phyloP scores from a whole-genome alignment of 2,113 vertebrate species.

The Eolophus roseicapilla region DNA sequence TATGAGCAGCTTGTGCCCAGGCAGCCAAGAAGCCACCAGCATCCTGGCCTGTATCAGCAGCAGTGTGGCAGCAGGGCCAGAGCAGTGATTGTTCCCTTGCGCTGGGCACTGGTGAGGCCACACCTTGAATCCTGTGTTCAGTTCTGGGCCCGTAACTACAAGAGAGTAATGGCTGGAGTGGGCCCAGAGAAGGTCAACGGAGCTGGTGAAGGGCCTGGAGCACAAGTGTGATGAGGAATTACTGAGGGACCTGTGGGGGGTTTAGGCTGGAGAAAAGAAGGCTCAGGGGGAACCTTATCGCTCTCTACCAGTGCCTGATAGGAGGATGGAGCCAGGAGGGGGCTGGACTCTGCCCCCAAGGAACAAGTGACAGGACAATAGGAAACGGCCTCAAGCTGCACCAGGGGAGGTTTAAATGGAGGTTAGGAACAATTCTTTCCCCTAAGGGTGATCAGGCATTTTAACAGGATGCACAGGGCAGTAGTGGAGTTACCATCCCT shows the following conservation, averaged over 20 bases:
- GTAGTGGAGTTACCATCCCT: not conserved
- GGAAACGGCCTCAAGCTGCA: not conserved
- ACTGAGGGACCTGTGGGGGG: not conserved
- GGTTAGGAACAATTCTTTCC: not conserved
- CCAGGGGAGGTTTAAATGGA: not conserved
- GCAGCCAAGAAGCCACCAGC: not conserved
- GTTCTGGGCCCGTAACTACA: not conserved
- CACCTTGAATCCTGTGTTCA: not conserved
- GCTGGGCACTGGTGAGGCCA: not conserved
- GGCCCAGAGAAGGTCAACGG: not conserved
- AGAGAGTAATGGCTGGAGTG: not conserved
- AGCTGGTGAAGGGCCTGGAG: not conserved
- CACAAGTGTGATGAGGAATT: not conserved
- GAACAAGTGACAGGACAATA: not conserved
- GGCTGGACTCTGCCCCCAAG: not conserved
- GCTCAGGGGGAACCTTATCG: not conserved
- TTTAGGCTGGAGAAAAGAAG: not conserved
- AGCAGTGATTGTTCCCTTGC: too few species aligned
- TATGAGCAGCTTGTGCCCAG: not conserved
- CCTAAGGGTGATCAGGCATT: not conserved
- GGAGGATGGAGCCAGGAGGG: not conserved
- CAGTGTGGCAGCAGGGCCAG: not conserved
- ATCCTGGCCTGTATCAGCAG: not conserved
- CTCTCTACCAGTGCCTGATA: not conserved
- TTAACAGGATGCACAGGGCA: not conserved